Evolutionary conservation across 2,888 invertebrate species (phyloP), one percentile per base, ranked within the genome.

Genomic region (Odontocolon sp.): DNA sequence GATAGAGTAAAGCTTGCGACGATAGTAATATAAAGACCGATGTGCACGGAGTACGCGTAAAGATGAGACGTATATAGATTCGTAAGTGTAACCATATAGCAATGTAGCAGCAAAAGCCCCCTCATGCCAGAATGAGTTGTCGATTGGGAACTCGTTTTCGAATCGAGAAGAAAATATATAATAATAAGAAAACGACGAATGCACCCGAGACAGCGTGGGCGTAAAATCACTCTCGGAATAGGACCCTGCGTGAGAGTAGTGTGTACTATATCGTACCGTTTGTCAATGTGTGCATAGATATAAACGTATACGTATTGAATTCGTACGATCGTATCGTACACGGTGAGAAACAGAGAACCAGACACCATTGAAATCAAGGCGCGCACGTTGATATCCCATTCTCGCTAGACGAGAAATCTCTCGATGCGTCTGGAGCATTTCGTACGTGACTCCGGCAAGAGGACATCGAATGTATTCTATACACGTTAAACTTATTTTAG

Each of bases 121-220:
- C 26, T 68, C 63, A 56, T 23, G 18, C 36, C 26, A 78, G 80
- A 81, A 81, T 81, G 83, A 84, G 81, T 81, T 81, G 81, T 82
- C 81, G 82, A 84, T 83, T 77, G 80, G n/a, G 67, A 85, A 85
- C 84, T 82, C 78, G 85, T 84, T 85, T 82, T 73, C 26, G 54
- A 26, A 26, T 21, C 40, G 14, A 28, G n/a, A 26, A 63, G 40
- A 40, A 23, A 59, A 18, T 9, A 38, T 11, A 54, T 63, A 50
- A 21, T 5, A 40, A 64, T 54, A 50, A 54, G 38, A 67, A 42
- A 57, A 76, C 45, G 66, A 76, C 38, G 40, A 73, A 56, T 45
- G 52, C 73, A 67, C 50, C 50, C 66, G 72, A 66, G 72, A 71
- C 71, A 71, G 61, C 67, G 76, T 76, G 71, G 76, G 76, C 75